Evolutionary conservation across 2,797 vertebrate genomes (phyloP), one percentile per base, ranked within the genome.

Genomic region (Smutsia temminckii): DNA sequence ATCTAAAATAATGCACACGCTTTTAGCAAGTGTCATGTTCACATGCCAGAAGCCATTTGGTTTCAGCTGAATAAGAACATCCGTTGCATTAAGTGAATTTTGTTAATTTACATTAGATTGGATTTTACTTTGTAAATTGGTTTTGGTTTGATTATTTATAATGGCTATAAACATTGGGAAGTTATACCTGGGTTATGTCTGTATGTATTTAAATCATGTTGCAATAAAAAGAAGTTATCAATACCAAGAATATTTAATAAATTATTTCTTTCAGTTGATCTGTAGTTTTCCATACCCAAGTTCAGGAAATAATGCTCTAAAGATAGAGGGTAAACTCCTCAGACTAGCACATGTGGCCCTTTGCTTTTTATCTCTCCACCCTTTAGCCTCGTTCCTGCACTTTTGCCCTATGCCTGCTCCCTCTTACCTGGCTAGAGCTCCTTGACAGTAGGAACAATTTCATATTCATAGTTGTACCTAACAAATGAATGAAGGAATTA

Each of bases 111-210:
- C 12, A 71, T 81, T 74, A 64, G 29, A 69, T 42, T 84, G 20
- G 37, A 8, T 64, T 90, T 95, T 71, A 49, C n/a, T 61, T 93
- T 87, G 27, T 72, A 66, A 66, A 53, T 55, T 93, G 89, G 20
- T 34, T 86, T 93, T 84, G 32, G 20, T 55, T 84, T 94, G 86
- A 42, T 86, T 63, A 71, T 79, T 92, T 68, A 3, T 84, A 85
- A 85, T 6, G 34, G 8, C 55, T 87, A 32, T 69, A 80, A 69
- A 75, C 14, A 46, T 27, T 87, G 55, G 40, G 20, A 72, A 93
- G 66, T 87, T 63, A 66, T 59, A 66, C 5, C 55, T 68, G 49
- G 5, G 37, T 78, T 94, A 49, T 79, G 21, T 20, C 63, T 46
- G 3, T 40, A 59, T 83, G 85, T 63, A 63, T 93, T 83, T 88